Conservation (phyloP, 2,113 vertebrate genomes). For the Delphinapterus leucas region DNA sequence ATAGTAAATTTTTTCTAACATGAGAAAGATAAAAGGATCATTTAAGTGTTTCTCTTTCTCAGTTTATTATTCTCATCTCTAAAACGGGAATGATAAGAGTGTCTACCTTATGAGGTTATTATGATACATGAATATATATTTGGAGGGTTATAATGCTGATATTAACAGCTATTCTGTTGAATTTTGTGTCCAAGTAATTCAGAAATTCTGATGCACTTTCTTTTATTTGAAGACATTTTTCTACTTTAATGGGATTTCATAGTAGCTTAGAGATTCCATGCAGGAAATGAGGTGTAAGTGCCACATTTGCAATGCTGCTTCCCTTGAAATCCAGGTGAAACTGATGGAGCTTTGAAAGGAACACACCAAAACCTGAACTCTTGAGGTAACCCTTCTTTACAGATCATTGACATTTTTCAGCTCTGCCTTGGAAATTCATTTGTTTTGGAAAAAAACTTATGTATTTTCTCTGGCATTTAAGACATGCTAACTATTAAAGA, state of each 20-base stretch:
- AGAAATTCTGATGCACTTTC: background rate
- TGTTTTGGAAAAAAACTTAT: slow-evolving; percentile 44
- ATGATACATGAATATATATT: background rate
- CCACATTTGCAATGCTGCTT: background rate
- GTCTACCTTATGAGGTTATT: background rate
- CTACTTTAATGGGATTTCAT: slow-evolving; percentile 20
- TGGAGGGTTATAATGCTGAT: background rate
- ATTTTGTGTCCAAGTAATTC: background rate
- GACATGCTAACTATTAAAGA: background rate
- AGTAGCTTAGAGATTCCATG: background rate
- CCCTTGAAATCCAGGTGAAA: background rate
- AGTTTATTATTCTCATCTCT: background rate
- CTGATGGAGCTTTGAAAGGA: slow-evolving; percentile 2
- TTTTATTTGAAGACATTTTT: slow-evolving; percentile 17
- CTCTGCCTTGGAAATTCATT: slow-evolving; percentile 69
- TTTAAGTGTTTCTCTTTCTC: background rate
- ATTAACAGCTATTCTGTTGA: background rate
- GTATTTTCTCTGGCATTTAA: slow-evolving; percentile 26
- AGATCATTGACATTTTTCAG: slow-evolving; percentile 70
- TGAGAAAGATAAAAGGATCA: background rate
- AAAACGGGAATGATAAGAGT: background rate
- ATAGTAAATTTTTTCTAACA: background rate
- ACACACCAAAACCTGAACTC: slow-evolving; percentile 34
- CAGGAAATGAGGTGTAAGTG: background rate
- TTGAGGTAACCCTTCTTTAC: slow-evolving; percentile 63